Evolutionary conservation across 92 coral and sea anemone genomes (phyloP), one percentile per base, ranked within the genome.

Genomic region (Epizoanthus fatuus): DNA sequence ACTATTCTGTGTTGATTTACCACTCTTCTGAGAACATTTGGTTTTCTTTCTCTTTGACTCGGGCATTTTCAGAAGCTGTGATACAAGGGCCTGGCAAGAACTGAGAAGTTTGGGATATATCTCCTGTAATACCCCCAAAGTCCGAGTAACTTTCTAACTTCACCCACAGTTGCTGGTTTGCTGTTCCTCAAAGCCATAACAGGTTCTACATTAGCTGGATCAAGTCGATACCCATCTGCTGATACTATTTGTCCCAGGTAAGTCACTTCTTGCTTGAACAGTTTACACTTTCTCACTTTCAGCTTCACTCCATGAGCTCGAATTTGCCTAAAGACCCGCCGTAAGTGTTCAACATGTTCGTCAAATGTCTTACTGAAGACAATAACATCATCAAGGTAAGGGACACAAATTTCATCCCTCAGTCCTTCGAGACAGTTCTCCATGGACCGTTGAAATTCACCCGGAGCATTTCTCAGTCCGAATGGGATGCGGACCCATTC

Each of bases 81-180:
- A 54, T 63, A 87, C 47, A 73, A 44, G 4, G 91, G 91, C 20
- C 67, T 56, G 14, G 79, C 84, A 80, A 60, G 17, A 40, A 69
- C 47, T 10, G 86, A 70, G 58, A 87, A 87, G 38, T 87, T 29
- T 13, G 58, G 69, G 16, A 86, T 78, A 58, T 86, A 80, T 39
- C 72, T 17, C 15, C 85, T 35, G 45, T 81, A 71, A 51, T 80
- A 72, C 4, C 91, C 86, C 32, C 80, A 40, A 19, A 75, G 60
- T 16, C 88, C 88, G 22, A 88, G 71, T 20, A 88, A 56, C 20
- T 83, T 75, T 32, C 92, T 70, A 59, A 83, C 92, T 29, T 87
- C 91, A 16, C 83, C 91, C 13, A 87, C 91, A 1, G 91, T 87
- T 29, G 42, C 56, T 32, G 91, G 91, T 45, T 25, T 45, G n/a